Evolutionary conservation across 1,140 invertebrate species (phyloP).

Genomic region (Ruditapes philippinarum): DNA sequence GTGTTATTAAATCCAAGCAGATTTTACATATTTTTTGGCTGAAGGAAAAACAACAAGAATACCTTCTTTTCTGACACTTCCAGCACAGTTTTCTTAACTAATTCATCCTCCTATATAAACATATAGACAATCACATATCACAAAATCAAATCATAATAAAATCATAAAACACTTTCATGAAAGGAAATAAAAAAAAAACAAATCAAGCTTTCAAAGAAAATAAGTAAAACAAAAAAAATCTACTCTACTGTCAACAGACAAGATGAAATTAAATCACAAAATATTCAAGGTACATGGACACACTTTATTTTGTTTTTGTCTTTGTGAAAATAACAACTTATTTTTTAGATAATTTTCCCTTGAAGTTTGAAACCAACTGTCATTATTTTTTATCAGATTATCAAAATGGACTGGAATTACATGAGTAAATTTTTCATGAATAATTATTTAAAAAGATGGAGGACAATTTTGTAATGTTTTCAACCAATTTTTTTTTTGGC

Average conservation of each 20-base stretch:
- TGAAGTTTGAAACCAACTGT: too few relatives aligned
- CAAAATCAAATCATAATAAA: slow-evolving; percentile 9
- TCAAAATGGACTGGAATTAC: too few relatives aligned
- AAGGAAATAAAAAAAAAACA: neutral
- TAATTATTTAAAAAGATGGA: too few relatives aligned
- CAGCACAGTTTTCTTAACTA: slow-evolving; percentile 51
- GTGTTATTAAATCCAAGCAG: neutral
- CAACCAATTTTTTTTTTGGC: too few relatives aligned
- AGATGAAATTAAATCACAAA: neutral
- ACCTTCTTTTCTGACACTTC: slow-evolving; percentile 45
- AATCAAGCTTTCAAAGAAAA: neutral
- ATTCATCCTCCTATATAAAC: slow-evolving; percentile 58
- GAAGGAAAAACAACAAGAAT: slow-evolving; percentile 24
- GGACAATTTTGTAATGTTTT: too few relatives aligned
- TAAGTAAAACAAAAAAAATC: neutral
- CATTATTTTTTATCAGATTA: too few relatives aligned
- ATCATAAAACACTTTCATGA: neutral
- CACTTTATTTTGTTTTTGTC: too few relatives aligned
- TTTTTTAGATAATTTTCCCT: too few relatives aligned
- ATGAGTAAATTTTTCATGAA: too few relatives aligned
- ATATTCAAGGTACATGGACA: too few relatives aligned
- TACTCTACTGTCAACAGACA: neutral
- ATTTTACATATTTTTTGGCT: neutral
- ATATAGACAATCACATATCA: neutral
- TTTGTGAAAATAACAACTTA: too few relatives aligned